phyloP scores from a whole-genome alignment of 2,113 vertebrate species.

The Indicator maculatus region DNA sequence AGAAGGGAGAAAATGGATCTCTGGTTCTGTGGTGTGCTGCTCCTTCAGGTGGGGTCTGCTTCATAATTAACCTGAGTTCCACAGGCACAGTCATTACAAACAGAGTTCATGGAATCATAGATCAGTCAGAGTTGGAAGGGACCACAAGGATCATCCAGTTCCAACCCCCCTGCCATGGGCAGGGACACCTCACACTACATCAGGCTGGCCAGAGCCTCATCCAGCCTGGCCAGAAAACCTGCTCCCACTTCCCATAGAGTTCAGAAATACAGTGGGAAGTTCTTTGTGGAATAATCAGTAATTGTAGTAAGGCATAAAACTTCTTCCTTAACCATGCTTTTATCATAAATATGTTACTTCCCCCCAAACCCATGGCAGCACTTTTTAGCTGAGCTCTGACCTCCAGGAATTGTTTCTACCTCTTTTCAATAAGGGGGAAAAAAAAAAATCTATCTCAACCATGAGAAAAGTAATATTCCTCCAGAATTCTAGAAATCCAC shows the following conservation, averaged over 20 bases:
- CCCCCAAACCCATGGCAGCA: neutral
- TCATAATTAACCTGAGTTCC: constrained; percentile 35
- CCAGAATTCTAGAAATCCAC: neutral
- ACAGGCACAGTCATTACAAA: neutral
- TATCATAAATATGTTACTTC: neutral
- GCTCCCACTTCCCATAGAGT: neutral
- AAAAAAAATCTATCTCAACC: neutral
- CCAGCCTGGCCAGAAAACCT: neutral
- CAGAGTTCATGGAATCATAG: neutral
- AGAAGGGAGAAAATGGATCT: neutral
- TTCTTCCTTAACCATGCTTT: neutral
- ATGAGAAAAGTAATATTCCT: neutral
- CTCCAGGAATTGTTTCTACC: neutral
- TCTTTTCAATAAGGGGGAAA: neutral
- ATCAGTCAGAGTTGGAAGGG: no score
- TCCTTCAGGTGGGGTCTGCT: neutral
- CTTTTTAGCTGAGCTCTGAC: neutral
- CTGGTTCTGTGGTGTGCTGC: constrained; percentile 8
- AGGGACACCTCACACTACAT: no score
- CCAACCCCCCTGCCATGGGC: no score
- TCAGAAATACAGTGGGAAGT: neutral
- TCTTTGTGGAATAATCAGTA: neutral
- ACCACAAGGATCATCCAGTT: no score
- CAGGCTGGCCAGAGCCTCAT: no score
- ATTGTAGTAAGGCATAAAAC: neutral